A percentile compares a stretch with the other conserved stretches of the same genome.
These are phyloP conservation scores for Scaptodrosophila lebanonensis DNA, from an alignment of 1,140 invertebrate species.

Conservation along the genomic window DNA sequence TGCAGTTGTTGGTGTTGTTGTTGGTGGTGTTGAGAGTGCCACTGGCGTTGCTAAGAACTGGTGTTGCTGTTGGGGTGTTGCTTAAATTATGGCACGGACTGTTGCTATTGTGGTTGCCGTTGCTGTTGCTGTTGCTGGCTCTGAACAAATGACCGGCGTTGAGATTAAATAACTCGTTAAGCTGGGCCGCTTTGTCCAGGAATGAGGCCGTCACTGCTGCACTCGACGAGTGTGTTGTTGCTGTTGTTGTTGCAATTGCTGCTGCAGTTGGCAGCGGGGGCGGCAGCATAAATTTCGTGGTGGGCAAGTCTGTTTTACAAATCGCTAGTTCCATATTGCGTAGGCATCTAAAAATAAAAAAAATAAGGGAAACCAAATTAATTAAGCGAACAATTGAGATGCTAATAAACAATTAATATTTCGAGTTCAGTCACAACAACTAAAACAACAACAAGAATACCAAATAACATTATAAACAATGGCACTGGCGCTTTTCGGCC, in stretches of 20 bases:
- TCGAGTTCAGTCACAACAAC: slow-evolving; percentile 6
- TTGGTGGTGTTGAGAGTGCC: slow-evolving; percentile 10
- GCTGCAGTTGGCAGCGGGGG: slow-evolving; percentile 46
- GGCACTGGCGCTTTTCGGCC: slow-evolving; percentile 39
- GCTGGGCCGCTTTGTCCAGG: slow-evolving; percentile 39
- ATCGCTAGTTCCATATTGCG: slow-evolving; percentile 75
- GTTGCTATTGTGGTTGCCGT: neutral
- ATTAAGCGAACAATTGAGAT: too few species aligned
- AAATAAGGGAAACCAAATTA: neutral
- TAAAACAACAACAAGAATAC: slow-evolving; percentile 34
- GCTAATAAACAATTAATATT: slow-evolving; percentile 20
- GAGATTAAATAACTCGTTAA: slow-evolving; percentile 54
- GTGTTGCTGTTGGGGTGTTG: slow-evolving; percentile 5
- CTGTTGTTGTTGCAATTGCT: slow-evolving; percentile 37
- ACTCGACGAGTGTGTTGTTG: slow-evolving; percentile 31
- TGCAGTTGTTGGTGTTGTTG: slow-evolving; percentile 21
- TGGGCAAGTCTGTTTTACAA: slow-evolving; percentile 72
- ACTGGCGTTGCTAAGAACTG: slow-evolving; percentile 23
- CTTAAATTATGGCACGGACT: neutral
- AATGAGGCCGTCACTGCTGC: slow-evolving; percentile 21
- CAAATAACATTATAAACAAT: too few species aligned
- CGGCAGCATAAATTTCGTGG: slow-evolving; percentile 75
- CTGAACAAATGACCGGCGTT: slow-evolving; percentile 59
- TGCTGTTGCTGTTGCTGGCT: slow-evolving; percentile 16
- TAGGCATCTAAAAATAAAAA: slow-evolving; percentile 46